A percentile compares a stretch with the other conserved stretches of the same genome.
phyloP scores from a whole-genome alignment of 2,113 vertebrate genomes.

The Stegastes partitus region DNA sequence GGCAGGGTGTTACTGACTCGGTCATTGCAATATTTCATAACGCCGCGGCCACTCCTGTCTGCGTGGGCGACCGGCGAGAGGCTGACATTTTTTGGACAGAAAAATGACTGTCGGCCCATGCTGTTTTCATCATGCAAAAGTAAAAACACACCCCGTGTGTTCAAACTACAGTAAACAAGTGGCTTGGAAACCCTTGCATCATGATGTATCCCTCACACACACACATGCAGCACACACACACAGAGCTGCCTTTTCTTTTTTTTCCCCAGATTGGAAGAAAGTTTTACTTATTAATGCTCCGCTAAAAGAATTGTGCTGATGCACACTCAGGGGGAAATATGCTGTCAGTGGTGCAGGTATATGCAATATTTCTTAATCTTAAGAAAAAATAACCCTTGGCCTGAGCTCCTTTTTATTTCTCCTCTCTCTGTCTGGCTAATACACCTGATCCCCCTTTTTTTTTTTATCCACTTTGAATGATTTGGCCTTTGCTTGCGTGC shows the following conservation, averaged over 20 bases:
- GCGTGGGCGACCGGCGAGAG: neutral
- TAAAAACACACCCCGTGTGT: neutral
- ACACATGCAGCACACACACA: neutral
- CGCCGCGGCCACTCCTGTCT: conserved; percentile 2
- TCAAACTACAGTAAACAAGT: conserved; percentile 51
- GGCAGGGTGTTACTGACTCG: conserved; percentile 37
- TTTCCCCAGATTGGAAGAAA: conserved; percentile 26
- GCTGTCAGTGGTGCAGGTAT: conserved; percentile 54
- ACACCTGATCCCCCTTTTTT: conserved; percentile 32
- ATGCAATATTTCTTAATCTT: conserved; percentile 60
- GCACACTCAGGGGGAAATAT: conserved; percentile 46
- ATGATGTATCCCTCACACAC: conserved; percentile 19
- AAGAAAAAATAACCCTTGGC: conserved; percentile 48
- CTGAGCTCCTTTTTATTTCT: conserved; percentile 40
- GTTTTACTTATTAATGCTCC: conserved; percentile 60
- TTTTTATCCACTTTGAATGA: conserved; percentile 47
- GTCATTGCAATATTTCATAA: conserved; percentile 32
- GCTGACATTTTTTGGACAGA: conserved; percentile 7
- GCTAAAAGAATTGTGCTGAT: conserved; percentile 63
- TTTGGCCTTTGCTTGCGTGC: conserved; percentile 57
- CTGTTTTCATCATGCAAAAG: conserved; percentile 38
- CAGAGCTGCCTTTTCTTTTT: neutral
- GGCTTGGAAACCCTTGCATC: conserved; percentile 70
- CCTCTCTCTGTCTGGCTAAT: conserved; percentile 19
- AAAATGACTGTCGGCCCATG: neutral